A percentile compares a stretch with the other conserved stretches of the same genome.
phyloP scores from a whole-genome alignment of 2,888 invertebrate genomes.

The Heliconius hortense region DNA sequence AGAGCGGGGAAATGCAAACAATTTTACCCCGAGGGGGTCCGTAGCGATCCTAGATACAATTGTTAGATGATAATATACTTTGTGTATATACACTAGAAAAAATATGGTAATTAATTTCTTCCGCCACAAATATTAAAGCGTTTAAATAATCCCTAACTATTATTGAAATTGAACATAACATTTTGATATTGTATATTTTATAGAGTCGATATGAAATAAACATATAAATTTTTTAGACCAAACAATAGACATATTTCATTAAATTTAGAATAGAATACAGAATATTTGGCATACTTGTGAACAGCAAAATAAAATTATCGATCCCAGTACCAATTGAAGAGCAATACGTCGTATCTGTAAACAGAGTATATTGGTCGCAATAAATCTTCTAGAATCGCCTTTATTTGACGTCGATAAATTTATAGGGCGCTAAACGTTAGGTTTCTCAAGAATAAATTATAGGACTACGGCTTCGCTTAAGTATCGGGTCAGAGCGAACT shows the following conservation, averaged over 20 bases:
- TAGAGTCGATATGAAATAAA: background rate
- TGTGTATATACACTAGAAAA: no score
- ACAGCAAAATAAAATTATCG: constrained; percentile 23
- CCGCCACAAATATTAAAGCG: no score
- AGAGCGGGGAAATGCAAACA: no score
- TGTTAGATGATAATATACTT: no score
- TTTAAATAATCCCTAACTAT: background rate
- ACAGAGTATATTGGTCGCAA: constrained; percentile 40
- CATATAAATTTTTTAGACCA: background rate
- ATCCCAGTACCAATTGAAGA: constrained; percentile 16
- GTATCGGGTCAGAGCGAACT: constrained; percentile 39
- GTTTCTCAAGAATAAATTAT: constrained; percentile 59
- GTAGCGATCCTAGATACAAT: no score
- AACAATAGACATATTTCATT: background rate
- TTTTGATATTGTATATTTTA: background rate
- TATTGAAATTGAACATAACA: background rate
- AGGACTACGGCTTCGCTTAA: constrained; percentile 32
- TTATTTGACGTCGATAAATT: constrained; percentile 65
- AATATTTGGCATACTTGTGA: background rate
- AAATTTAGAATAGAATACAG: background rate
- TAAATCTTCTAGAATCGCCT: constrained; percentile 49
- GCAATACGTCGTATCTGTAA: constrained; percentile 25
- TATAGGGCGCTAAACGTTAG: constrained; percentile 70
- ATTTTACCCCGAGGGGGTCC: no score
- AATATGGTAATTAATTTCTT: no score